These are phyloP conservation scores for Myotis brandtii DNA, from an alignment of 2,113 vertebrate genomes.

Conservation along the genomic window DNA sequence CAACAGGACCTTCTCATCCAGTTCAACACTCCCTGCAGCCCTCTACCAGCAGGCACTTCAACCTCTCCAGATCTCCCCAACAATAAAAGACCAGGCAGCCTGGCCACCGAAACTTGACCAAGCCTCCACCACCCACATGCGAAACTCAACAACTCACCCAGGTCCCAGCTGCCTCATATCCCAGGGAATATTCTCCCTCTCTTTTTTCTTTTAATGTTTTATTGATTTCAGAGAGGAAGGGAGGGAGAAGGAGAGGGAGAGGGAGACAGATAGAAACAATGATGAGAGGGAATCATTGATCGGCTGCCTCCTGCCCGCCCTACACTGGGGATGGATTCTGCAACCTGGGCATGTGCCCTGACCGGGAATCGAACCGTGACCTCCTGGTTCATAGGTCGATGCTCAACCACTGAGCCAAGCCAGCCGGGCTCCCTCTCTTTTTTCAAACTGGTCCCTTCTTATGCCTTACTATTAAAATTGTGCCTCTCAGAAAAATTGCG, in stretches of 20 bases:
- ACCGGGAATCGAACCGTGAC: no score
- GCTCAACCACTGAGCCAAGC: no score
- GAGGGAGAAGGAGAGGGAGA: no score
- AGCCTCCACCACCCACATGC: fast-evolving
- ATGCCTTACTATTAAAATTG: conserved; percentile 18
- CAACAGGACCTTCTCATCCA: not conserved
- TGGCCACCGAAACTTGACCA: not conserved
- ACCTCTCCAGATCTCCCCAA: not conserved
- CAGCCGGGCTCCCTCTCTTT: not conserved
- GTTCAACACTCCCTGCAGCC: not conserved
- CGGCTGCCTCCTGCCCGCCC: no score
- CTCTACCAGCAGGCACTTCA: not conserved
- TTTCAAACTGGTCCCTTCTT: not conserved
- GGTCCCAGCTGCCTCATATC: not conserved
- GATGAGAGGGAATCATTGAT: no score
- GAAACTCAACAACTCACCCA: not conserved
- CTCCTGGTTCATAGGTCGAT: no score
- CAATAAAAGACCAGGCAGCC: not conserved
- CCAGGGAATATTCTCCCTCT: not conserved
- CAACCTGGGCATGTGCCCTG: no score
- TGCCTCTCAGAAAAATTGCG: conserved; percentile 15
- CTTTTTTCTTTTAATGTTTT: no score
- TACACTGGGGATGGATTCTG: no score
- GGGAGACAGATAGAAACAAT: no score
- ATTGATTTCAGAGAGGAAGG: no score